These are phyloP conservation scores for Falco punctatus DNA, from an alignment of 2,113 vertebrate species.

Conservation along the genomic window DNA sequence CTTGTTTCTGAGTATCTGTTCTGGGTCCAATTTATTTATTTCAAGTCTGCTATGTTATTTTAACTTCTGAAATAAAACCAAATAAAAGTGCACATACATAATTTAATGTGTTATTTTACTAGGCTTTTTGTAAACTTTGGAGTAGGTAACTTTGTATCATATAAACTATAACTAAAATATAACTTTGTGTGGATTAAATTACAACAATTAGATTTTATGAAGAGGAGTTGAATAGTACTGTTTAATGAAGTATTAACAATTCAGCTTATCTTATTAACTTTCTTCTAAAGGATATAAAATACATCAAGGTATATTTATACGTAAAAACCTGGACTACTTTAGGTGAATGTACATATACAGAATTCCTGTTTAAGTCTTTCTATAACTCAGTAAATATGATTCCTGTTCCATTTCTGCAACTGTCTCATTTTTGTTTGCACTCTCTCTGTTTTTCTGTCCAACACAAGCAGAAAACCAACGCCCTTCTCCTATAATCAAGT, in stretches of 20 bases:
- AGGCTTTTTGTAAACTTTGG: neutral
- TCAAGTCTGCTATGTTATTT: neutral
- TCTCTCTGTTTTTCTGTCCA: neutral
- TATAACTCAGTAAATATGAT: neutral
- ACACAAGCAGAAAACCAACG: neutral
- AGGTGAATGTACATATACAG: neutral
- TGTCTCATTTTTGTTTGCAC: neutral
- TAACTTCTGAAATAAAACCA: neutral
- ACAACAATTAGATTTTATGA: neutral
- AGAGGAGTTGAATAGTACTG: neutral
- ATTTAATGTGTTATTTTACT: neutral
- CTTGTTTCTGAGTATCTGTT: neutral
- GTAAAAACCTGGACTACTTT: neutral
- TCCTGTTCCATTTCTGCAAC: neutral
- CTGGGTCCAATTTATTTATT: neutral
- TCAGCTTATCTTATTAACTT: neutral
- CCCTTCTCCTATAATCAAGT: neutral
- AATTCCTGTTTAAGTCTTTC: neutral
- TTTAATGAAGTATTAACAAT: neutral
- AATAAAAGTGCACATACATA: neutral
- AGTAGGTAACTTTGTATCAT: neutral
- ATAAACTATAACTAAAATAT: neutral
- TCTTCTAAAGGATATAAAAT: neutral
- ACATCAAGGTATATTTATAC: neutral
- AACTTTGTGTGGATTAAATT: neutral